phyloP scores from a whole-genome alignment of 1,140 invertebrate genomes.

The Musca vetustissima region DNA sequence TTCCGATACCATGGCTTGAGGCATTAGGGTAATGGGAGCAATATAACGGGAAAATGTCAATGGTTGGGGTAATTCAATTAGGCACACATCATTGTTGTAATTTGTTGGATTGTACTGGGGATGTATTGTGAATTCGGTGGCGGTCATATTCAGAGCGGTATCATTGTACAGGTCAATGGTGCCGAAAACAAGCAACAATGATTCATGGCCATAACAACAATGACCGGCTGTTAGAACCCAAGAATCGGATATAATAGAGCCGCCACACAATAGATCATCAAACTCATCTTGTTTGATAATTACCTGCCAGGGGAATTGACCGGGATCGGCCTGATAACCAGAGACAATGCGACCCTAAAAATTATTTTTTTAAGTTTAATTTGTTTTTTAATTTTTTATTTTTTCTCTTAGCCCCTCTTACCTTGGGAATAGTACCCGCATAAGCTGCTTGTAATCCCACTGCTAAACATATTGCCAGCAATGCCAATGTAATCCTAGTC shows the following conservation, averaged over 20 bases:
- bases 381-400: neutral
- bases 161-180: conserved; percentile 54
- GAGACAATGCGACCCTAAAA: conserved; percentile 43
- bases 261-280: conserved; percentile 59
- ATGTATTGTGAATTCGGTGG: conserved; percentile 54
- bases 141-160: conserved; percentile 42
- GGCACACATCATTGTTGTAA: conserved; percentile 61
- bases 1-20: conserved; percentile 25
- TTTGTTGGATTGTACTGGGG: conserved; percentile 52
- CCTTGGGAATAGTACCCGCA: too few relatives aligned
- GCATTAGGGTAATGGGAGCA: conserved; percentile 42
- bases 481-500: neutral
- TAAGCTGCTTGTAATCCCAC: neutral
- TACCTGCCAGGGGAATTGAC: conserved; percentile 52
- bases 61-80: conserved; percentile 58
- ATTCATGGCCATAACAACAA: conserved; percentile 53
- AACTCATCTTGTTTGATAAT: conserved; percentile 42
- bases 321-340: conserved; percentile 31
- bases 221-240: conserved; percentile 65
- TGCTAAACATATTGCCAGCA: neutral
- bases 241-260: conserved; percentile 58
- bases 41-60: conserved; percentile 49
- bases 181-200: conserved; percentile 54
- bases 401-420: neutral
- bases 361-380: neutral